Conservation (phyloP, 2,113 vertebrate species). For the Pao palembangensis region DNA sequence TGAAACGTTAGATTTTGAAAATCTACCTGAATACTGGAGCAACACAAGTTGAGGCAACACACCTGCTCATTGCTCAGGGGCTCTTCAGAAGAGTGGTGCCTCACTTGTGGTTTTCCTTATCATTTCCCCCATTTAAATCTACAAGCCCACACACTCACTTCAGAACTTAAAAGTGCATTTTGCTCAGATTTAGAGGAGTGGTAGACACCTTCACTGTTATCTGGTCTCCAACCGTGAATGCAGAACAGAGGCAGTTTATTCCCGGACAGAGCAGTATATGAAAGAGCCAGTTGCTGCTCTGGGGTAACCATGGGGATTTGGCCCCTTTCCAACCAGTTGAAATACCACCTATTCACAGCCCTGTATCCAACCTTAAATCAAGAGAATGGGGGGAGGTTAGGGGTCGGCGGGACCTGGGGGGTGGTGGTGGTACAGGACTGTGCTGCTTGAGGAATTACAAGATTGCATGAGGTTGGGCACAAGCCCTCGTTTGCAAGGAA, state of each 20-base stretch:
- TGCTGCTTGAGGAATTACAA: constrained; percentile 41
- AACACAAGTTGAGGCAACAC: constrained; percentile 17
- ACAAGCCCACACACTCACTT: constrained; percentile 5
- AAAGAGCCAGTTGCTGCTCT: constrained; percentile 52
- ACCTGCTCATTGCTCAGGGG: constrained; percentile 21
- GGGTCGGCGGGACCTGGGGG: constrained; percentile 2
- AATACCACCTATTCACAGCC: constrained; percentile 59
- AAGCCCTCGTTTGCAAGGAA: constrained; percentile 61
- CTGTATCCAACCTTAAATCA: constrained; percentile 33
- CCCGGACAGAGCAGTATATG: constrained; percentile 35
- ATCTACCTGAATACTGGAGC: not conserved
- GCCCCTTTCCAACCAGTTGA: constrained; percentile 57
- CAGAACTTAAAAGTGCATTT: not conserved
- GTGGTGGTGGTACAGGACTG: not conserved
- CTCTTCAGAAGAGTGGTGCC: constrained; percentile 6
- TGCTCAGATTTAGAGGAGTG: not conserved
- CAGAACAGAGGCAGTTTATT: constrained; percentile 43
- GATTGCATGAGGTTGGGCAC: constrained; percentile 45
- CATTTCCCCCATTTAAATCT: not conserved
- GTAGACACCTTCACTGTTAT: constrained; percentile 20
- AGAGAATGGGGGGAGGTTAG: constrained; percentile 7
- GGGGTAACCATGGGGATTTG: constrained; percentile 72
- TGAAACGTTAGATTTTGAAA: not conserved
- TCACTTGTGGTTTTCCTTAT: not conserved
- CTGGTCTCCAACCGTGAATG: constrained; percentile 13